A percentile compares a stretch with the other conserved stretches of the same genome.
Evolutionary conservation across 2,888 invertebrate genomes (phyloP).

Genomic region (Callyntrura guangdongensis): DNA sequence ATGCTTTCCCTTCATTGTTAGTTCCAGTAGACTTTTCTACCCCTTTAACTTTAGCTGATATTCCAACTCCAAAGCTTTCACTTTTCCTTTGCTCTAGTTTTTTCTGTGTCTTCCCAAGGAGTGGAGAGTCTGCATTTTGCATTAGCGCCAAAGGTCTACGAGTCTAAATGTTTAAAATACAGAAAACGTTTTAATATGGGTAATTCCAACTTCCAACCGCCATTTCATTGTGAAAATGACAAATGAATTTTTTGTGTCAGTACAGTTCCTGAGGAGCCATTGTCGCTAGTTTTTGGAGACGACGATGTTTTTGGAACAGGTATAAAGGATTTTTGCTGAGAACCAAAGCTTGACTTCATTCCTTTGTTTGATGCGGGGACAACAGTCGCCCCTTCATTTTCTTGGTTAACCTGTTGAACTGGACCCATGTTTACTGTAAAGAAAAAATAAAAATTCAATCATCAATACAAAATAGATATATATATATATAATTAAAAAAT

Average conservation of each 20-base stretch:
- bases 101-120: not conserved
- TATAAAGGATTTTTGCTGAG: constrained; percentile 47
- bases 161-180: not conserved
- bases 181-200: too few relatives aligned
- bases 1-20: not conserved
- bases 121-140: constrained; percentile 34
- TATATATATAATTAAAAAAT: not conserved
- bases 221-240: too few relatives aligned
- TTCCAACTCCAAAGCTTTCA: not conserved
- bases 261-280: not conserved
- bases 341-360: not conserved
- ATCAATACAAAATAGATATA: not conserved
- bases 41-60: not conserved
- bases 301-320: constrained; percentile 9
- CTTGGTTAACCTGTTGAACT: constrained; percentile 27
- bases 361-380: not conserved
- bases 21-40: not conserved
- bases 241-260: constrained; percentile 6
- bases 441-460: not conserved
- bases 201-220: too few relatives aligned
- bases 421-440: constrained; percentile 2
- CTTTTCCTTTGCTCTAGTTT: not conserved
- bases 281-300: constrained; percentile 44
- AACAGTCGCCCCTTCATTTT: constrained; percentile 31
- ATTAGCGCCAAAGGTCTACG: constrained; percentile 50